phyloP scores from a whole-genome alignment of 2,113 vertebrate genomes.

The Mastomys natalensis region DNA sequence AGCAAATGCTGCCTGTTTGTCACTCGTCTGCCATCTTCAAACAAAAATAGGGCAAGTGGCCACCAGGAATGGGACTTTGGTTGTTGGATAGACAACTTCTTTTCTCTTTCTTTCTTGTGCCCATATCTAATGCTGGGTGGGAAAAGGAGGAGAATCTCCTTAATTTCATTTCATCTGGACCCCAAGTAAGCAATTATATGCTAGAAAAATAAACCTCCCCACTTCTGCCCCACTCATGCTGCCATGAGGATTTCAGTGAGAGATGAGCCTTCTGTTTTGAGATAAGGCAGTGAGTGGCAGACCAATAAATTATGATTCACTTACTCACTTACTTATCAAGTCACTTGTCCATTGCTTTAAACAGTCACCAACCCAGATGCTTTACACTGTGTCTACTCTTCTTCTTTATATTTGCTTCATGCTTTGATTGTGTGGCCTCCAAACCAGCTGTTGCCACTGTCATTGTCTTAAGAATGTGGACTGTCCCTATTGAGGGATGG shows the following conservation, averaged over 20 bases:
- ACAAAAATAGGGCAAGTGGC: background rate
- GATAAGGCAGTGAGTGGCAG: background rate
- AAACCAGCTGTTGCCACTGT: background rate
- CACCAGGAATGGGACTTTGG: background rate
- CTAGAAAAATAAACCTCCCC: background rate
- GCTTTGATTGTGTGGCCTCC: background rate
- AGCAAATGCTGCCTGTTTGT: background rate
- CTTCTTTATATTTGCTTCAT: background rate
- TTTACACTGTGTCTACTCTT: background rate
- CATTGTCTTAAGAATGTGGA: background rate
- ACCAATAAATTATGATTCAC: background rate
- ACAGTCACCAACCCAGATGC: background rate
- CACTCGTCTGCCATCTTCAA: background rate
- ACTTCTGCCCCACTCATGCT: background rate
- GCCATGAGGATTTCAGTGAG: background rate
- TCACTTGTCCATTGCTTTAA: background rate
- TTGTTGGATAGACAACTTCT: background rate
- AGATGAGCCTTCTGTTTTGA: background rate
- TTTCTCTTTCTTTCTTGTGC: background rate
- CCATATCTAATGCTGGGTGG: background rate
- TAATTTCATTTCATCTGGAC: background rate
- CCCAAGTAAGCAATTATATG: background rate
- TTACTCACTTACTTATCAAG: background rate
- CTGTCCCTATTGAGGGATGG: background rate
- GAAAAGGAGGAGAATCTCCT: background rate